A percentile compares a stretch with the other conserved stretches of the same genome.
phyloP scores from a whole-genome alignment of 2,888 invertebrate species.

The Argyra leucocephala region DNA sequence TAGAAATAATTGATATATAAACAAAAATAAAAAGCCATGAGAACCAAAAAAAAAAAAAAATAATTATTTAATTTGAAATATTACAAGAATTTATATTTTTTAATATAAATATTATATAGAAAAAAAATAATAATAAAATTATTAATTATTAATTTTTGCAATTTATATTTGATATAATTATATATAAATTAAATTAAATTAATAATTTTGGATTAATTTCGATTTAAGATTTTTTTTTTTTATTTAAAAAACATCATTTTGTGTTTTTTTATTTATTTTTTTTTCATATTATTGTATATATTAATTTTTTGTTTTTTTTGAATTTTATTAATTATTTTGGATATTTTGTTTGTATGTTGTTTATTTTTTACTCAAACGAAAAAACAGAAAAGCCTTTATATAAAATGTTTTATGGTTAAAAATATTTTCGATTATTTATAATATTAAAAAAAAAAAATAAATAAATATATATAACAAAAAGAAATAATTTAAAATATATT shows the following conservation, averaged over 20 bases:
- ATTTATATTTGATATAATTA: too few relatives aligned
- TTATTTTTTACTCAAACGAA: slow-evolving; percentile 17
- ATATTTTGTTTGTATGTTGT: neutral
- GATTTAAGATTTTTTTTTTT: slow-evolving; percentile 9
- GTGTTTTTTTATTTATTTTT: slow-evolving; percentile 12
- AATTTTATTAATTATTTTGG: slow-evolving; percentile 8
- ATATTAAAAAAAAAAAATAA: slow-evolving; percentile 2
- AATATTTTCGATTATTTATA: neutral
- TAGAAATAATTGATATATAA: slow-evolving; percentile 7
- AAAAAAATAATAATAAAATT: neutral
- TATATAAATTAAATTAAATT: neutral
- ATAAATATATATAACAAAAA: neutral
- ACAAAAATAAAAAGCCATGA: slow-evolving; percentile 18
- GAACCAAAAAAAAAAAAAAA: slow-evolving; percentile 23
- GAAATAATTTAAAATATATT: too few relatives aligned
- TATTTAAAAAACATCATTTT: too few relatives aligned
- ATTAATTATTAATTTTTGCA: neutral
- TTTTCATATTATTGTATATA: neutral
- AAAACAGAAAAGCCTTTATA: slow-evolving; percentile 20
- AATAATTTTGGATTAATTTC: slow-evolving; percentile 8
- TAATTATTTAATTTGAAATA: slow-evolving; percentile 7
- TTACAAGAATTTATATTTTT: neutral
- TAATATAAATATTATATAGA: neutral
- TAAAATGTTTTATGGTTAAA: too few relatives aligned
- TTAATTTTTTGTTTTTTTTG: neutral